Base-by-base conservation (phyloP, 2,797 vertebrate species). In the Chloroceryle amazona region DNA sequence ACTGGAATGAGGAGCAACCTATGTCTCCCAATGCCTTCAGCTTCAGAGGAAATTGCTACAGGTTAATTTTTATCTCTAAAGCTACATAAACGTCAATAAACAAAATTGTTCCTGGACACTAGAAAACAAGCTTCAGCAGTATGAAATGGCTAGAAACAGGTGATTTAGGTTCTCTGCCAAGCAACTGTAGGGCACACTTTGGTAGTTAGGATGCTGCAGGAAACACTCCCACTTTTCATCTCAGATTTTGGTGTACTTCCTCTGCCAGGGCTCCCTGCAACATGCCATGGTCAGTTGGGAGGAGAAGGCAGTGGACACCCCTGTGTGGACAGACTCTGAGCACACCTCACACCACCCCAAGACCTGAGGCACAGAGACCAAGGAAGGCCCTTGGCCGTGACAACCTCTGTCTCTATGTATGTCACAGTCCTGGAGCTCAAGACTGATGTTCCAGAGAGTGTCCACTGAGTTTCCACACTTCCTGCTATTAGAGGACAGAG, bases 331-430 rank as follows among this genome's bases (percentile, higher is more conserved):
- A 65, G 51, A 22, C 14, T 85, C 44, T 47, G 23, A 22, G 9
- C 1, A 52, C 10, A 10, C 19, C 26, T 75, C 19, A 65, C 42
- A 68, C 9, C 49, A 83, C 37, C 2, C 28, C 0, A 0, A 84
- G 8, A 81, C 14, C 17, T 16, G 33, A 70, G 13, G 18, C 54
- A 65, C 7, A 46, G 44, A 75, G 42, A 63, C 21, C 0, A 0
- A 83, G 46, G 55, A 52, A 46, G 22, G 42, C 9, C 8, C 21
- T 55, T 57, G 46, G 18, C 37, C 26, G 21, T 26, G 29, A 37
- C 18, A 62, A 3, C 13, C 37, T 73, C 46, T 39, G 18, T 9
- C 21, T 7, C 35, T 58, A 23, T 47, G 19, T 47, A 63, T 7
- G 57, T 87, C 0, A 1, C 3, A 58, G 44, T 31, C 35, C 28